Conservation (phyloP, 2,113 vertebrate species). For the Prunella fulvescens region DNA sequence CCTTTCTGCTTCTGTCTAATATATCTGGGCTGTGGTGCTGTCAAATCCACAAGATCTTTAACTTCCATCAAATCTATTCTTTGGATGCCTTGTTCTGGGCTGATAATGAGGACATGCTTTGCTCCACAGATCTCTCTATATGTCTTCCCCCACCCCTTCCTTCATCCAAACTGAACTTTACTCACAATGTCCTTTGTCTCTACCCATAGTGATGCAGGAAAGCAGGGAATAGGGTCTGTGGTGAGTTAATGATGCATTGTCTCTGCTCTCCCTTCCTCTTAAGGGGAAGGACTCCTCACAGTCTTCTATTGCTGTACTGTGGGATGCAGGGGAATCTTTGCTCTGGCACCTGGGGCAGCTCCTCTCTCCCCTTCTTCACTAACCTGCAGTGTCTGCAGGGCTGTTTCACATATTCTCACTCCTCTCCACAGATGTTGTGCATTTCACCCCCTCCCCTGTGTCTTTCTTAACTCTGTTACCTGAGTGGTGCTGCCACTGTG, state of each 20-base stretch:
- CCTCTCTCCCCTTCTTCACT: neutral
- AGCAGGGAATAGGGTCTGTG: neutral
- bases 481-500: neutral
- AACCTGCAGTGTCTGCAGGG: neutral
- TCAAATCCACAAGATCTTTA: neutral
- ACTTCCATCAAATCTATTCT: neutral
- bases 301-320: neutral
- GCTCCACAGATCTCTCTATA: neutral
- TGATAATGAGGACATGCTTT: neutral
- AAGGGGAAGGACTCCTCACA: neutral
- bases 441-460: neutral
- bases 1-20: neutral
- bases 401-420: neutral
- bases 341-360: neutral
- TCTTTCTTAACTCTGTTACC: neutral
- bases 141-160: neutral
- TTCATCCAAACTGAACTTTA: neutral
- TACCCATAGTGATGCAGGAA: no score
- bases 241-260: neutral
- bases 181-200: neutral
- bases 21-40: neutral
- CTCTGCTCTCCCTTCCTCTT: neutral
- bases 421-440: neutral
- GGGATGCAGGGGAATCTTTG: neutral
- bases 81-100: neutral